Conservation (phyloP, 2,888 invertebrate species). For the Gonocerus acuteangulatus region DNA sequence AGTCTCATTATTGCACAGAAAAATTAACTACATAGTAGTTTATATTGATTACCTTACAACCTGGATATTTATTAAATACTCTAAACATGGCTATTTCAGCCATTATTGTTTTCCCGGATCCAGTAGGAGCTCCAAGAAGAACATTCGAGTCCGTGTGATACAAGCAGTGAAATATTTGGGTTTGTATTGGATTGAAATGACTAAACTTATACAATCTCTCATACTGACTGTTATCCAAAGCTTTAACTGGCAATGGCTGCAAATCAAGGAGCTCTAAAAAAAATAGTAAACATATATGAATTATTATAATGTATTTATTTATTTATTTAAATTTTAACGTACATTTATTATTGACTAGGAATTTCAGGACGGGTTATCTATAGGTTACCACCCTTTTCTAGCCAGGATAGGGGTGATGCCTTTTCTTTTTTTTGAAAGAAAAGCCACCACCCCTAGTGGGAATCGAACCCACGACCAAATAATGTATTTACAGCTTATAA, state of each 20-base stretch:
- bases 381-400: too few relatives aligned
- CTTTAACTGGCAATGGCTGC: conserved; percentile 79
- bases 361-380: too few relatives aligned
- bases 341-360: too few relatives aligned
- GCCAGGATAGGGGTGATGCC: too few relatives aligned
- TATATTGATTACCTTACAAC: conserved; percentile 67
- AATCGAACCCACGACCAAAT: too few relatives aligned
- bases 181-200: conserved; percentile 98
- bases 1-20: too few relatives aligned
- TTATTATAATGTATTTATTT: too few relatives aligned
- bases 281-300: neutral
- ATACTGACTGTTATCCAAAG: conserved; percentile 66
- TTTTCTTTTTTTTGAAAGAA: too few relatives aligned
- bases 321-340: too few relatives aligned
- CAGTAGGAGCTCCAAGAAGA: conserved; percentile 89
- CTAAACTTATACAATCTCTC: conserved; percentile 81
- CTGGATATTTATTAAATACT: conserved; percentile 72
- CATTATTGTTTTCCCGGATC: conserved; percentile 96
- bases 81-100: conserved; percentile 96
- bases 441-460: too few relatives aligned
- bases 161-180: conserved; percentile 92
- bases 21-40: too few relatives aligned
- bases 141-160: conserved; percentile 93
- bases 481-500: too few relatives aligned
- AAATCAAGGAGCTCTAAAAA: conserved; percentile 72